Conservation (phyloP, 2,888 invertebrate species). For the Cryptophagus acutangulus region DNA sequence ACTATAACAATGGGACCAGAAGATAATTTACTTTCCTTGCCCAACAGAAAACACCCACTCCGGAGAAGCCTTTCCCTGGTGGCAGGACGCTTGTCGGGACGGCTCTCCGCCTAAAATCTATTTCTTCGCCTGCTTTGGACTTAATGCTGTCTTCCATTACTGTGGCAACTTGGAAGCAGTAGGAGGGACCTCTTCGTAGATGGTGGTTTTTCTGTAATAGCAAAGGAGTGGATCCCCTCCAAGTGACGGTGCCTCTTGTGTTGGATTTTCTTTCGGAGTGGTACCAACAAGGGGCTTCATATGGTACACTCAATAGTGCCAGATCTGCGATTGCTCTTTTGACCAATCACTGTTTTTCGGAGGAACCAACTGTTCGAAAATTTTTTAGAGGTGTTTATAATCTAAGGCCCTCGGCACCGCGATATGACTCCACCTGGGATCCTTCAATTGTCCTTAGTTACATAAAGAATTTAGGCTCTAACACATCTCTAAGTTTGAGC, state of each 20-base stretch:
- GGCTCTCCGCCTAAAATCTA: neutral
- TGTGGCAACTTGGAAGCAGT: slow-evolving; percentile 5
- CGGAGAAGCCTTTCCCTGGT: slow-evolving; percentile 12
- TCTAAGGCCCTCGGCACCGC: slow-evolving; percentile 1
- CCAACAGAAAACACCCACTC: slow-evolving; percentile 8
- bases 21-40: slow-evolving; percentile 9
- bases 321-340: slow-evolving; percentile 27
- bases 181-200: too few relatives aligned
- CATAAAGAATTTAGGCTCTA: neutral
- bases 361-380: slow-evolving; percentile 18
- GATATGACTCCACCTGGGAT: slow-evolving; percentile 6
- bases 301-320: slow-evolving; percentile 25
- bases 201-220: slow-evolving; percentile 8
- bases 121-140: slow-evolving; percentile 4
- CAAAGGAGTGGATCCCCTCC: slow-evolving; percentile 2
- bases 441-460: slow-evolving; percentile 1
- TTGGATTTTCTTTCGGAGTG: slow-evolving; percentile 11
- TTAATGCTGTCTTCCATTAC: slow-evolving; percentile 6
- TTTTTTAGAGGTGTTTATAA: slow-evolving; percentile 18
- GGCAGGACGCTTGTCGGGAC: slow-evolving; percentile 12
- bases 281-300: slow-evolving; percentile 9
- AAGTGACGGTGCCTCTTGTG: slow-evolving; percentile 3
- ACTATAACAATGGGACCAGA: slow-evolving; percentile 1
- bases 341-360: slow-evolving; percentile 13
- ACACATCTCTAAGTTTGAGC: slow-evolving; percentile 5